phyloP scores from a whole-genome alignment of 1,140 invertebrate species.

The Drosophila novamexicana region DNA sequence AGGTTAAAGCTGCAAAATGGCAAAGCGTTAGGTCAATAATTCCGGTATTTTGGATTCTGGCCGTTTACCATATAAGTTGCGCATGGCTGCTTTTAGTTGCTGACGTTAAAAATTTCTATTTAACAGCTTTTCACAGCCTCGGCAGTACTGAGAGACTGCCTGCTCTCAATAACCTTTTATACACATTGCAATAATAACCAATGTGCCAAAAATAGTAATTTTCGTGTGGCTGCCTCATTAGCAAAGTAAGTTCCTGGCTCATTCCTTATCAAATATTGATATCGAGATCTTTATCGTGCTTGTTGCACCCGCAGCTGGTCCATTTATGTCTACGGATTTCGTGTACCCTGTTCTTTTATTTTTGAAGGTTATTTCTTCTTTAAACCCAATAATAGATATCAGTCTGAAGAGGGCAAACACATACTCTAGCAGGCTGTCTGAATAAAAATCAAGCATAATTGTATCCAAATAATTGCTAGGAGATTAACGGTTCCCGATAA shows the following conservation, averaged over 20 bases:
- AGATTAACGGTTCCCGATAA: too few relatives aligned
- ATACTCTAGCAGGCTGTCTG: background rate
- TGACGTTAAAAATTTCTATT: conserved; percentile 18
- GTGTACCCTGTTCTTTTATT: conserved; percentile 6
- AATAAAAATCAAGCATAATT: background rate
- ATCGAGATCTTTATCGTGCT: conserved; percentile 47
- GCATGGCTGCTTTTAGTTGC: conserved; percentile 36
- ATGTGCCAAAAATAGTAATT: conserved; percentile 40
- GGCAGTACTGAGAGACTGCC: conserved; percentile 32
- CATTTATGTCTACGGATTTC: background rate
- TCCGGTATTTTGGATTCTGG: background rate
- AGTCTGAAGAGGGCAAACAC: background rate
- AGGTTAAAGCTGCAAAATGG: conserved; percentile 47
- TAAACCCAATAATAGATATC: background rate
- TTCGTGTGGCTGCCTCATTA: conserved; percentile 37
- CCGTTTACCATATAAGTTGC: conserved; percentile 57
- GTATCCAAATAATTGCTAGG: background rate
- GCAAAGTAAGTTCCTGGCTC: conserved; percentile 44
- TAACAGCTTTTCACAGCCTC: conserved; percentile 23
- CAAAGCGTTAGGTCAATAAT: conserved; percentile 6
- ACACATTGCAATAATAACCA: conserved; percentile 22
- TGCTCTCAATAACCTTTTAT: conserved; percentile 24
- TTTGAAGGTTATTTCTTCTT: background rate
- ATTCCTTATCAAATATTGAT: conserved; percentile 31
- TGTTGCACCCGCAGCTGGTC: conserved; percentile 3